Base-by-base conservation (phyloP, 2,113 vertebrate species). In the Amphiprion percula region DNA sequence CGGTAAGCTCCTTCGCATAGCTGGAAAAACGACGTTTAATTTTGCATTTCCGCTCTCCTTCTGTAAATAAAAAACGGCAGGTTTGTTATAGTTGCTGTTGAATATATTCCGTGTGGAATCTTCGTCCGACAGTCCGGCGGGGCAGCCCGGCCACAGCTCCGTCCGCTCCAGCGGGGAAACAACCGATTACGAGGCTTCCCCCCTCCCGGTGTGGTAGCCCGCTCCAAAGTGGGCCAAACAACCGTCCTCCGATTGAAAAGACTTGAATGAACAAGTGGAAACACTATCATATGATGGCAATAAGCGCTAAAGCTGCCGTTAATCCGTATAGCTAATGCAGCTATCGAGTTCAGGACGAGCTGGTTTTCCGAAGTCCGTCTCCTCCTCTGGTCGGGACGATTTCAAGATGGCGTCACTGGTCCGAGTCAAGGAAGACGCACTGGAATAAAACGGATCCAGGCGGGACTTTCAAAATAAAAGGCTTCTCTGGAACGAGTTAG, bases 361-460 rank as follows among this genome's bases (percentile, higher is more conserved):
- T 77, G 85, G 41, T 86, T 83, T 71, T 77, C 66, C 50, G 17
- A 76, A 88, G 65, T 87, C 90, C 74, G 84, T 83, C 87, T 87
- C 84, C 87, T 90, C 79, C 82, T 89, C 79, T 61, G 54, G 44
- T 93, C 90, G 85, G 88, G 90, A 92, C 90, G 47, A 92, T 91
- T 93, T 95, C 96, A 97, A 97, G 95, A 97, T 97, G 96, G 97
- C 96, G 96, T 91, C 92, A 92, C 23, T 11, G 79, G 8, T 46
- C 37, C 7, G 17, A 44, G 60, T 73, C 75, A 87, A 80, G 65
- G 0, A 6, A 4, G 21, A 11, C 5, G 0, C n/a, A 10, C 2
- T 52, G 14, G 10, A 1, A 4, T 1, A 0, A 0, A 0, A 0
- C 0, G 6, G 39, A 80, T 90, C 90, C 86, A 74, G 78, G 14